Conservation (phyloP, 2,113 vertebrate species). For the Sebastes fasciatus region DNA sequence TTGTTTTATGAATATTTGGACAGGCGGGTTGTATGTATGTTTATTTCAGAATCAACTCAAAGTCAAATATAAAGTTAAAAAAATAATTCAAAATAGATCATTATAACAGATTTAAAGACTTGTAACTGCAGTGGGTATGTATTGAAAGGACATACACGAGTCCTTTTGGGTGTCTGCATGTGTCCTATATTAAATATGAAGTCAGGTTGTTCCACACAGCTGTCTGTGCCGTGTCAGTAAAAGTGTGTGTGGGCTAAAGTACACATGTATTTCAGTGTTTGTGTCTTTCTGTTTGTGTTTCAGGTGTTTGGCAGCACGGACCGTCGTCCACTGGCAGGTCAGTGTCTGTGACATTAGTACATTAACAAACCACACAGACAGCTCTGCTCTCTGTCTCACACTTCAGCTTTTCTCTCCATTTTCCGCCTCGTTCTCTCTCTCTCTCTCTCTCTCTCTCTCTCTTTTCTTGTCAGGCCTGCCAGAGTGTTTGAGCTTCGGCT, state of each 20-base stretch:
- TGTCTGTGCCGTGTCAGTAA: slow-evolving; percentile 3
- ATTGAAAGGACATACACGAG: neutral
- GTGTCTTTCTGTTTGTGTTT: slow-evolving; percentile 17
- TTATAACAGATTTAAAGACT: neutral
- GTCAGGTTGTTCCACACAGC: neutral
- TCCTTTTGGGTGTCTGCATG: neutral
- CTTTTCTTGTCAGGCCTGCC: slow-evolving; percentile 25
- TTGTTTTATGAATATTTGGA: neutral
- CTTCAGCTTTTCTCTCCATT: slow-evolving; percentile 35
- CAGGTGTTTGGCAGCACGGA: slow-evolving; percentile 25
- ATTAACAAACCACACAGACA: slow-evolving; percentile 58
- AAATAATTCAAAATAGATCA: neutral
- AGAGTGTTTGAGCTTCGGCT: slow-evolving; percentile 30
- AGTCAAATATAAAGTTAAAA: neutral
- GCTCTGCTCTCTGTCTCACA: slow-evolving; percentile 52
- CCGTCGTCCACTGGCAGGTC: slow-evolving; percentile 41
- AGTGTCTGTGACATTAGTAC: slow-evolving; percentile 58
- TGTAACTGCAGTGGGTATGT: neutral
- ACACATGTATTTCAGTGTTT: slow-evolving; percentile 1
- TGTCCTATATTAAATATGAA: neutral
- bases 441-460: slow-evolving; percentile 12
- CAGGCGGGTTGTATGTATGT: neutral
- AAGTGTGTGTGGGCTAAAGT: slow-evolving; percentile 17
- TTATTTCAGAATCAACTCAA: neutral
- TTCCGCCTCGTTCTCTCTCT: slow-evolving; percentile 10